Base-by-base conservation (phyloP, 2,113 vertebrate species). In the Xiphophorus hellerii region DNA sequence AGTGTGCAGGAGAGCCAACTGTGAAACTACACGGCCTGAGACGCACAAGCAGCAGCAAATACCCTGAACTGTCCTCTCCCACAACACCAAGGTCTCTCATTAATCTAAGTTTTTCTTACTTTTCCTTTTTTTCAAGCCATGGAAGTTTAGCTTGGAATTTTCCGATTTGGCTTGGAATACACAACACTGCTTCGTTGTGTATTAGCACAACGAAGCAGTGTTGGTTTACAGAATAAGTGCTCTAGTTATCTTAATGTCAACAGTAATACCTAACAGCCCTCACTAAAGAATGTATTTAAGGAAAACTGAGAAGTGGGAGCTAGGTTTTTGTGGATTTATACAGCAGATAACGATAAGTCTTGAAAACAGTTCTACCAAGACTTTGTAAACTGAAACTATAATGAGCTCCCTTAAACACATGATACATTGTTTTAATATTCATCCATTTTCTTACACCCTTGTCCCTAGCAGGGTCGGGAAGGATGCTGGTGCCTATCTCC, bases 11-110 rank as follows among this genome's bases (percentile, higher is more conserved):
- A 0, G 97, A 97, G 80, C 93, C 93, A 25, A 89, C 93, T 0
- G 80, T 96, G 2, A 97, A 97, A 70, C 93, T 94, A 68, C 97
- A 96, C 28, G 92, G 96, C 42, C 91, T 94, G 71, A 95, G 96
- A 75, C 82, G 95, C 0, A 93, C 96, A 0, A 90, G 93, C 73
- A 90, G 92, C 15, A 90, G 95, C 93, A 98, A 97, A 92, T 94
- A 96, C 88, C 93, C 96, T 0, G 97, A 95, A 66, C 96, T 93
- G 64, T 96, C 93, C 69, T 96, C 97, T 17, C 96, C 97, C 29
- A 97, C 96, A 8, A 95, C 96, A 60, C 96, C 97, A 84, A 98
- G 97, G 97, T 98, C 93, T 48, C 62, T 64, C 28, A 67, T 73
- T 67, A 20, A 66, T 15, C 61, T 48, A 4, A 1, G 30, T 4